These are phyloP conservation scores for Synergus gifuensis DNA, from an alignment of 2,888 invertebrate genomes.

Conservation along the genomic window DNA sequence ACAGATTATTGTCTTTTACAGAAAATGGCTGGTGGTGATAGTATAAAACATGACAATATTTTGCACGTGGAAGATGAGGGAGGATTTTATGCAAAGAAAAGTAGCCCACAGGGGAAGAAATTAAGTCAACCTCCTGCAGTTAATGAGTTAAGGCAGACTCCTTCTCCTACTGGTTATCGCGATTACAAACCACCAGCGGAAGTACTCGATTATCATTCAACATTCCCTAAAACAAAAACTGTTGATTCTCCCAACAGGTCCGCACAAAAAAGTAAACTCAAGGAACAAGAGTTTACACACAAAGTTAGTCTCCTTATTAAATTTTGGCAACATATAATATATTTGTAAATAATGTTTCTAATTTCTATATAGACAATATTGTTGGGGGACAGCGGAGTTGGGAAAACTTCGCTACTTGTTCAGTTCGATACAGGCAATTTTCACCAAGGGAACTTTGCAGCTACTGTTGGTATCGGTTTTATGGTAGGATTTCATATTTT, in stretches of 20 bases:
- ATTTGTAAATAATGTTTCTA: background rate
- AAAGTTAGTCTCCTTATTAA: slow-evolving; percentile 63
- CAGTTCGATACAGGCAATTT: slow-evolving; percentile 96
- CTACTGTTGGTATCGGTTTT: slow-evolving; percentile 96
- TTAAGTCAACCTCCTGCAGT: background rate
- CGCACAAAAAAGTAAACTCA: slow-evolving; percentile 60
- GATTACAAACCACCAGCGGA: slow-evolving; percentile 88
- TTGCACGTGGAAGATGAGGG: background rate
- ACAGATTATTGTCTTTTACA: background rate
- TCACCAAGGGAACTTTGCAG: slow-evolving; percentile 93
- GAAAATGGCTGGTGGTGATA: slow-evolving; percentile 11
- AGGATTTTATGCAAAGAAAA: background rate
- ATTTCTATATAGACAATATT: slow-evolving; percentile 87
- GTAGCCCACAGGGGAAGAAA: background rate
- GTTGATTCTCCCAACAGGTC: slow-evolving; percentile 52
- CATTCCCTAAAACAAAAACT: slow-evolving; percentile 53
- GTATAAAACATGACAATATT: background rate
- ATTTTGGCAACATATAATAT: background rate
- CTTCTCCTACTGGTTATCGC: slow-evolving; percentile 89
- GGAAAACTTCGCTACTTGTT: slow-evolving; percentile 94
- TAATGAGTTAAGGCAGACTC: slow-evolving; percentile 72
- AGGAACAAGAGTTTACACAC: slow-evolving; percentile 67
- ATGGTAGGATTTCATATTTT: slow-evolving; percentile 83
- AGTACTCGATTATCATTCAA: slow-evolving; percentile 77
- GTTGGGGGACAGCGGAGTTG: slow-evolving; percentile 96